phyloP scores from a whole-genome alignment of 2,888 invertebrate species.

The Tetanocera ferruginea region DNA sequence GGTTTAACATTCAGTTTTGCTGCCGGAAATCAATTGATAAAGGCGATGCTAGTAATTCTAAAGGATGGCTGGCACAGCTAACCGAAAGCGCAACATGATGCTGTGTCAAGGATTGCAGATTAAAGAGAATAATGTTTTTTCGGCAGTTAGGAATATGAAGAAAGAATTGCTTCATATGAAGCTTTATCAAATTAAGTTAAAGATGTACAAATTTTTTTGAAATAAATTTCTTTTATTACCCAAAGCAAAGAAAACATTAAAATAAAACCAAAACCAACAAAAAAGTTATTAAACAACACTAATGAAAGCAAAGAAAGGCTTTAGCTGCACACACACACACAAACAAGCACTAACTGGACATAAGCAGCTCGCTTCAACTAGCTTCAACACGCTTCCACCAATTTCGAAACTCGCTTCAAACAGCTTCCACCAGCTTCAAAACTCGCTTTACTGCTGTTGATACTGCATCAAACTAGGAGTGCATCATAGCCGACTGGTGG shows the following conservation, averaged over 20 bases:
- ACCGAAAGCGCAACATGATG: neutral
- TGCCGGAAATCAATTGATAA: constrained; percentile 32
- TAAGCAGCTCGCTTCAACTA: too few relatives aligned
- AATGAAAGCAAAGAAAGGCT: too few relatives aligned
- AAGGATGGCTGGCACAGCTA: neutral
- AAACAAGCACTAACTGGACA: too few relatives aligned
- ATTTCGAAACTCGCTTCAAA: neutral
- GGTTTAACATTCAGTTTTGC: constrained; percentile 5
- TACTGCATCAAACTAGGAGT: too few relatives aligned
- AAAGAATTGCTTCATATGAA: neutral
- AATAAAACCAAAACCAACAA: too few relatives aligned
- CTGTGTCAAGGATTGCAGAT: too few relatives aligned
- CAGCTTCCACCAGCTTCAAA: neutral
- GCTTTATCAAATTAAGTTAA: neutral
- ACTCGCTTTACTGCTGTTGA: neutral
- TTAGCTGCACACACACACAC: too few relatives aligned
- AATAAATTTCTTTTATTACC: neutral
- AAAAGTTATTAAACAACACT: too few relatives aligned
- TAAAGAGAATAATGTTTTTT: neutral
- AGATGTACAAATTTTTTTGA: too few relatives aligned
- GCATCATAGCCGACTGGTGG: neutral
- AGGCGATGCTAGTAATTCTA: neutral
- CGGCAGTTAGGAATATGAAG: neutral
- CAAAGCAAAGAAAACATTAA: neutral
- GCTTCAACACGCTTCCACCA: too few relatives aligned